These are phyloP conservation scores for Macaria liturata DNA, from an alignment of 2,888 invertebrate species.

Conservation along the genomic window DNA sequence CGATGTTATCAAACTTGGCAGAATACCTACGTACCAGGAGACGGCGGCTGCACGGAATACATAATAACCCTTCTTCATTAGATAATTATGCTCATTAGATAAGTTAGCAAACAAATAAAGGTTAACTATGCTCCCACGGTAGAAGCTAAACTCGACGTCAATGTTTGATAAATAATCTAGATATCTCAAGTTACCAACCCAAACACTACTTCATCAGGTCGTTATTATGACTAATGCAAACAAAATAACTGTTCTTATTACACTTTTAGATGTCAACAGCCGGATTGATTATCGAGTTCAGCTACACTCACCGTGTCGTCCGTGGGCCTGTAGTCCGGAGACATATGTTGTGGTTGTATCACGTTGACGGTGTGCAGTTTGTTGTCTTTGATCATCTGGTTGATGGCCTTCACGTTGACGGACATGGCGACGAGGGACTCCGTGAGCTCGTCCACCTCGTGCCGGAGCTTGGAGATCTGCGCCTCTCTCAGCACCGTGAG, in stretches of 20 bases:
- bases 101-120: constrained; percentile 9
- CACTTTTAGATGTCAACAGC: constrained; percentile 28
- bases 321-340: constrained; percentile 44
- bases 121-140: constrained; percentile 10
- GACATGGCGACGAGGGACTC: constrained; percentile 67
- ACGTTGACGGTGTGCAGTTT: constrained; percentile 50
- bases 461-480: constrained; percentile 59
- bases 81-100: constrained; percentile 18
- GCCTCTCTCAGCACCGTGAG: constrained; percentile 66
- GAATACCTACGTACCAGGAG: constrained; percentile 28
- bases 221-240: too few species aligned
- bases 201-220: constrained; percentile 1
- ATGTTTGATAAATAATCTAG: constrained; percentile 4
- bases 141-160: constrained; percentile 2
- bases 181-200: constrained; percentile 4
- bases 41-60: constrained; percentile 23
- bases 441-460: constrained; percentile 67
- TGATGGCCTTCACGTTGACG: constrained; percentile 62
- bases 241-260: not conserved
- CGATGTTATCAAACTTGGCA: constrained; percentile 37
- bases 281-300: constrained; percentile 27
- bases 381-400: constrained; percentile 65
- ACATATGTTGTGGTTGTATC: constrained; percentile 21
- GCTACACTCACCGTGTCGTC: constrained; percentile 71
- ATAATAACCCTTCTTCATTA: constrained; percentile 13